Percentiles rank a stretch among this genome's conserved stretches.
Evolutionary conservation across 2,888 invertebrate species (phyloP).

Genomic region (Chydorus sphaericus): DNA sequence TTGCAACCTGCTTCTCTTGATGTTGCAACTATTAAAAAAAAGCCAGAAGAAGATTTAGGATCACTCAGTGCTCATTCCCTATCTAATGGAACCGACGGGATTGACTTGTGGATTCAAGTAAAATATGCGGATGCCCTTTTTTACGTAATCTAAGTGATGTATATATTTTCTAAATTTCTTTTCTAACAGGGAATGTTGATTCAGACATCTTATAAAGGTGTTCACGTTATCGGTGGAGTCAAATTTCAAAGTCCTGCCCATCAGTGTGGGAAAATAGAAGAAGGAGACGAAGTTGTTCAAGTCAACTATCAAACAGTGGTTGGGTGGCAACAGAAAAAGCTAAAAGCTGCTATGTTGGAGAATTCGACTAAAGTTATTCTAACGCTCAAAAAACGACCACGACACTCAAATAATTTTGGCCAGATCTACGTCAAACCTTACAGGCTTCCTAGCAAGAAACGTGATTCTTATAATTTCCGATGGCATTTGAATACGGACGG

Average conservation of each 20-base stretch:
- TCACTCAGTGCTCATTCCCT: conserved; percentile 3
- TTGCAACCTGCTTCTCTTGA: conserved; percentile 84
- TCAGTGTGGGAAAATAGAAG: conserved; percentile 78
- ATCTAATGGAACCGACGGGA: conserved; percentile 7
- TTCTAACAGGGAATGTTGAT: conserved; percentile 63
- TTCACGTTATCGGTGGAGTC: conserved; percentile 69
- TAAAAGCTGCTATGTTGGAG: conserved; percentile 49
- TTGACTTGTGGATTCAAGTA: conserved; percentile 13
- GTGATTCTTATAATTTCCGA: conserved; percentile 41
- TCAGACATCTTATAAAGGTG: conserved; percentile 61
- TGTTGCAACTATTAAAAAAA: conserved; percentile 68
- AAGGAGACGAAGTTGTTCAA: conserved; percentile 92
- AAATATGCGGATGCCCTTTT: too few relatives aligned
- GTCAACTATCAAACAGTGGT: conserved; percentile 48
- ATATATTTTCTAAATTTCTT: conserved; percentile 10
- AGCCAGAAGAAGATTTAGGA: conserved; percentile 63
- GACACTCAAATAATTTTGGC: conserved; percentile 58
- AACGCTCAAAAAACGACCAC: conserved; percentile 66
- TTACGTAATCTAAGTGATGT: not conserved
- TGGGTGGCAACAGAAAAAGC: conserved; percentile 60
- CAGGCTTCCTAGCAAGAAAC: conserved; percentile 52
- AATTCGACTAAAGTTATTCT: conserved; percentile 65
- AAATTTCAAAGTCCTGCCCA: conserved; percentile 86
- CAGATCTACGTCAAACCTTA: conserved; percentile 52
- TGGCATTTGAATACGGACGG: conserved; percentile 39